Conservation (phyloP, 1,140 invertebrate species). For the Hormaphis cornu region DNA sequence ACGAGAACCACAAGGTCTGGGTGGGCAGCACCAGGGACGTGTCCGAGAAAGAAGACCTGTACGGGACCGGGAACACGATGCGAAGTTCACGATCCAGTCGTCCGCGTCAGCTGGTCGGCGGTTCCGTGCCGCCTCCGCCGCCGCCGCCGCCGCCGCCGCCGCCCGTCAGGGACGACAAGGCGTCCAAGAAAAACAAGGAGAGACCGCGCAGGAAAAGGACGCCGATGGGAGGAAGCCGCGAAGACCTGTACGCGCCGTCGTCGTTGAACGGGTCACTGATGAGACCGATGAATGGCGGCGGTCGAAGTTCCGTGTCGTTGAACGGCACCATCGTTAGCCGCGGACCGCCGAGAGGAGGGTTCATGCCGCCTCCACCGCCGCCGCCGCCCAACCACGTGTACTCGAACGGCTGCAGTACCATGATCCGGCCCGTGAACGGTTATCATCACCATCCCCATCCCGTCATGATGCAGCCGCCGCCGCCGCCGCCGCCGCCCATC, state of each 20-base stretch:
- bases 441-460: conserved; percentile 35
- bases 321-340: conserved; percentile 42
- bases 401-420: conserved; percentile 40
- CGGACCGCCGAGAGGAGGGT: conserved; percentile 35
- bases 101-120: conserved; percentile 66
- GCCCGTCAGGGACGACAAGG: conserved; percentile 50
- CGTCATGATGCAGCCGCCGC: conserved; percentile 39
- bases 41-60: conserved; percentile 50
- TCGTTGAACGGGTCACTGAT: conserved; percentile 42
- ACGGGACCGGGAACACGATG: conserved; percentile 63
- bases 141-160: conserved; percentile 56
- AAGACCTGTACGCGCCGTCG: conserved; percentile 45
- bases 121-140: conserved; percentile 68
- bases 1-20: conserved; percentile 91
- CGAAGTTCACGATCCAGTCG: conserved; percentile 56
- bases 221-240: conserved; percentile 40
- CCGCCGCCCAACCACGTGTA: conserved; percentile 42
- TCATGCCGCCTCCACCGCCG: conserved; percentile 34
- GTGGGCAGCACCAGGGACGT: conserved; percentile 62
- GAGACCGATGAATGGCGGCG: conserved; percentile 37
- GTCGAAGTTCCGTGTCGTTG: conserved; percentile 36
- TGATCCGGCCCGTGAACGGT: conserved; percentile 38
- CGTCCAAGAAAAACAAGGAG: conserved; percentile 44
- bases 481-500: conserved; percentile 35
- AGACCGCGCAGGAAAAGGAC: conserved; percentile 30